phyloP scores from a whole-genome alignment of 2,113 vertebrate species.

The Mustela nigripes region DNA sequence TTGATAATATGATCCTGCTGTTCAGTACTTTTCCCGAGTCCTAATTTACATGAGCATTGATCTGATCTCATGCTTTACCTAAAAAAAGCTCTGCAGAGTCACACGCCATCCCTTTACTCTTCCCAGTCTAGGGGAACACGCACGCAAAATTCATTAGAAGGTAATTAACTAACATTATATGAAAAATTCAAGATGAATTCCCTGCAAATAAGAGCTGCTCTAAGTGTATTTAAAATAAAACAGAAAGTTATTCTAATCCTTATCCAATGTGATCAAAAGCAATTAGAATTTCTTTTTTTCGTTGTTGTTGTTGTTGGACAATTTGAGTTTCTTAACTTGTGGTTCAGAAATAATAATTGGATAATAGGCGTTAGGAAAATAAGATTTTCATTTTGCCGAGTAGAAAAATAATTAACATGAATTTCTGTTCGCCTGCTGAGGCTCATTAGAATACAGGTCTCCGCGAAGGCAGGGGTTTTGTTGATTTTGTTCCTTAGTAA shows the following conservation, averaged over 20 bases:
- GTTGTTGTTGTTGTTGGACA: neutral
- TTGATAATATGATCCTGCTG: slow-evolving; percentile 66
- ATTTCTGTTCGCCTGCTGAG: neutral
- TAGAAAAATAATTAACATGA: neutral
- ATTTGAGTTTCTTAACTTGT: neutral
- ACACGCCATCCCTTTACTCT: neutral
- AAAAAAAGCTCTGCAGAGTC: neutral
- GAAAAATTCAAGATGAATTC: slow-evolving; percentile 54
- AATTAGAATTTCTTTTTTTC: neutral
- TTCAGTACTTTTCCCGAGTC: slow-evolving; percentile 50
- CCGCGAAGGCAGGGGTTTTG: neutral
- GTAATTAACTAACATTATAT: slow-evolving; percentile 44
- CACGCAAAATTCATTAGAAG: slow-evolving; percentile 31
- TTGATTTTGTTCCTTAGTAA: neutral
- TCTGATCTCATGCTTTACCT: neutral
- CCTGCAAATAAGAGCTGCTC: slow-evolving; percentile 8
- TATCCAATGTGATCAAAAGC: neutral
- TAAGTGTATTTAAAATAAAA: neutral
- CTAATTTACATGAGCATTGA: slow-evolving; percentile 61
- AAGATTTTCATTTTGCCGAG: neutral
- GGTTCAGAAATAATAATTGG: neutral
- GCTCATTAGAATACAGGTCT: neutral
- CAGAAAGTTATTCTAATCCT: neutral
- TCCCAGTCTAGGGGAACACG: neutral
- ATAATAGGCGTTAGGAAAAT: neutral